These are phyloP conservation scores for Battus philenor DNA, from an alignment of 1,140 invertebrate species.

Conservation along the genomic window DNA sequence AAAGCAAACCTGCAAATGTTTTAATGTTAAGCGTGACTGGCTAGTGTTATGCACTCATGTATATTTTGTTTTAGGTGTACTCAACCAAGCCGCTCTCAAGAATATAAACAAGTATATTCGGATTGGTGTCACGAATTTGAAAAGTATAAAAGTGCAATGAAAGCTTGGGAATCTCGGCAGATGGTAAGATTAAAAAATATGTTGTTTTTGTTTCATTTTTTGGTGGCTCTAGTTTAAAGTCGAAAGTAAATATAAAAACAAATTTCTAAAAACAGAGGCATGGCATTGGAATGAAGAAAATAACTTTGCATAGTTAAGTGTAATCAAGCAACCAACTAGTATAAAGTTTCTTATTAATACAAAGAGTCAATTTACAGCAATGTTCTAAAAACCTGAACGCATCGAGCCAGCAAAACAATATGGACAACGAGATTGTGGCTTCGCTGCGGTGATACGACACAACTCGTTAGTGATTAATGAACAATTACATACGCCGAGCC, in stretches of 20 bases:
- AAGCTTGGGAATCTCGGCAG: conserved; percentile 85
- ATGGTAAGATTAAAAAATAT: conserved; percentile 76
- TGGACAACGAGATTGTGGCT: conserved; percentile 71
- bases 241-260: too few relatives aligned
- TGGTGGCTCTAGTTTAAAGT: too few relatives aligned
- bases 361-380: conserved; percentile 54
- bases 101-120: conserved; percentile 86
- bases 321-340: too few relatives aligned
- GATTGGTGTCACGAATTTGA: conserved; percentile 90
- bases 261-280: too few relatives aligned
- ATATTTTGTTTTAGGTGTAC: conserved; percentile 74
- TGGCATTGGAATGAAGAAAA: too few relatives aligned
- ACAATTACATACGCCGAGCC: conserved; percentile 37
- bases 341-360: conserved; percentile 9
- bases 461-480: conserved; percentile 40
- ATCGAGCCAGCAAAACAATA: conserved; percentile 69
- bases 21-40: not conserved
- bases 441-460: conserved; percentile 71
- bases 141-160: conserved; percentile 87
- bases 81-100: conserved; percentile 81
- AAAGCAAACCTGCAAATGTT: too few relatives aligned
- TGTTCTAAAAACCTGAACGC: conserved; percentile 69
- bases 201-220: too few relatives aligned
- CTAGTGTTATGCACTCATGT: not conserved
- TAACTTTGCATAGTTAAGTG: too few relatives aligned